Evolutionary conservation across 2,888 invertebrate species (phyloP).

Genomic region (Chydorus sphaericus): DNA sequence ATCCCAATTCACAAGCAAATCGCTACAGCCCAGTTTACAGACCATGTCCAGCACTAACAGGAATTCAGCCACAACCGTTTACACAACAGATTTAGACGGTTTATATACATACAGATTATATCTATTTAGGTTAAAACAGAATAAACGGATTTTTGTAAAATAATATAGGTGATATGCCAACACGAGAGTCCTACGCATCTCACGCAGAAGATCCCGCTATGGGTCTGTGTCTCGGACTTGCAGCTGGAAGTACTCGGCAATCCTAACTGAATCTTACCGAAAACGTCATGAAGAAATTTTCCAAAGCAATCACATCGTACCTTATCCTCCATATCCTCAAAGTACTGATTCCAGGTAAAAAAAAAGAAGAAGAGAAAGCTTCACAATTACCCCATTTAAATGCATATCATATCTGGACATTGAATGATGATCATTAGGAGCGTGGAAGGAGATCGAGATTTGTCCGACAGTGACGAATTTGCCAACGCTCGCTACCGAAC

Average conservation of each 20-base stretch:
- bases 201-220: constrained; percentile 5
- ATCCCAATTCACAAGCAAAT: constrained; percentile 13
- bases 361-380: too few relatives aligned
- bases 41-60: not conserved
- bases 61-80: not conserved
- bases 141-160: not conserved
- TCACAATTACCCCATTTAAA: too few relatives aligned
- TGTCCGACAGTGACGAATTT: constrained; percentile 7
- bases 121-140: not conserved
- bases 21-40: constrained; percentile 7
- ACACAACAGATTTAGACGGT: constrained; percentile 5
- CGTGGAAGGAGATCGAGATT: constrained; percentile 9
- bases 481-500: not conserved
- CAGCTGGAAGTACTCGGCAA: not conserved
- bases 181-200: not conserved
- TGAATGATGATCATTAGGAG: too few relatives aligned
- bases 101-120: not conserved
- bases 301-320: not conserved
- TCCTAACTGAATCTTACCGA: not conserved
- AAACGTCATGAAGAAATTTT: not conserved
- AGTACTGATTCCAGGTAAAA: not conserved
- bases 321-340: constrained; percentile 2
- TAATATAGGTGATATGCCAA: not conserved
- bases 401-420: too few relatives aligned
- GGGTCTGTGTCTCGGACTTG: constrained; percentile 7